Percentiles rank a stretch among this genome's conserved stretches.
Evolutionary conservation across 2,113 vertebrate genomes (phyloP).

Genomic region (Lampris megalopsis): DNA sequence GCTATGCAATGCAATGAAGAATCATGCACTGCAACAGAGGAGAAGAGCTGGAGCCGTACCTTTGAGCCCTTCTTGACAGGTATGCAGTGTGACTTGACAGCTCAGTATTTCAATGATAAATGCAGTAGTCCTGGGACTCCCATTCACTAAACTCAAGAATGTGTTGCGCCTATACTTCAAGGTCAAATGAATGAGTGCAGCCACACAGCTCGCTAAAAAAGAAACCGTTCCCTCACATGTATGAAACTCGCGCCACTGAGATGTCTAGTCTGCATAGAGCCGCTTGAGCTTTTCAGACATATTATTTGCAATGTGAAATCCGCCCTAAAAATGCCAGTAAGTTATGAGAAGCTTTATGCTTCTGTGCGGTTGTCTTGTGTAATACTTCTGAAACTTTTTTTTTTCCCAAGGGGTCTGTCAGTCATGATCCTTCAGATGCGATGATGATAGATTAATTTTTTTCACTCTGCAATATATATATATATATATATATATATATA

Average conservation of each 20-base stretch:
- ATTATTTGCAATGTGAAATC: background rate
- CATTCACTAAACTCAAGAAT: conserved; percentile 81
- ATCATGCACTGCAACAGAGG: conserved; percentile 82
- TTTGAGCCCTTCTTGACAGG: conserved; percentile 85
- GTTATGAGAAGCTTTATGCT: background rate
- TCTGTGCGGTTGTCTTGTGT: background rate
- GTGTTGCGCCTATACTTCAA: conserved; percentile 79
- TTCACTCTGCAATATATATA: too few species aligned
- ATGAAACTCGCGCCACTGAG: conserved; percentile 10
- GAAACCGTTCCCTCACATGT: background rate
- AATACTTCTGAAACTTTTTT: background rate
- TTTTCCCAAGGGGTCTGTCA: background rate
- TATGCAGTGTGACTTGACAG: conserved; percentile 85
- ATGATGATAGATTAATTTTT: background rate
- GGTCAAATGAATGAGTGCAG: conserved; percentile 80
- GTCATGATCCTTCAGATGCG: background rate
- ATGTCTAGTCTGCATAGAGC: conserved; percentile 4
- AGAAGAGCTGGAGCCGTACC: conserved; percentile 79
- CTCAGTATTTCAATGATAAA: conserved; percentile 87
- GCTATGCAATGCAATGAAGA: conserved; percentile 82
- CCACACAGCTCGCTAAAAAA: conserved; percentile 65
- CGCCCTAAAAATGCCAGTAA: background rate
- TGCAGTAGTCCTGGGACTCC: conserved; percentile 85
- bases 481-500: too few species aligned
- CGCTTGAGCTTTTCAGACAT: background rate